Evolutionary conservation across 2,888 invertebrate species (phyloP).

Genomic region (Tipula helvola): DNA sequence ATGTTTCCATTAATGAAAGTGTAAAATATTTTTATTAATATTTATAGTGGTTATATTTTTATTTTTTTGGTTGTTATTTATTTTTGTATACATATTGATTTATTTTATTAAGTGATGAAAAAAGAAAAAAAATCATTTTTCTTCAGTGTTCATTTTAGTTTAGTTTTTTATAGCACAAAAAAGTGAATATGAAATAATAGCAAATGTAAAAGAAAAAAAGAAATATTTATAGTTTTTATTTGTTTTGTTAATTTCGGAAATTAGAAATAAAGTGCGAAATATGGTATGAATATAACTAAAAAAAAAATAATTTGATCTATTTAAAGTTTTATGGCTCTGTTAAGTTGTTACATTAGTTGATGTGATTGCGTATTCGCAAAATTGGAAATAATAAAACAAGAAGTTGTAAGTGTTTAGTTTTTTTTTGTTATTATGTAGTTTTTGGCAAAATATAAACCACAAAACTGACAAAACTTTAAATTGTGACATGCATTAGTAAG

Average conservation of each 20-base stretch:
- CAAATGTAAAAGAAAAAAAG: not conserved
- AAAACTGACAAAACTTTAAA: not conserved
- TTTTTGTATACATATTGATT: not conserved
- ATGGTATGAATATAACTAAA: not conserved
- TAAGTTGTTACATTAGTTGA: not conserved
- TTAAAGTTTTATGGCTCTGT: not conserved
- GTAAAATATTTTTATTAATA: not conserved
- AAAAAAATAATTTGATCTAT: not conserved
- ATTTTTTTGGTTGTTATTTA: too few species aligned
- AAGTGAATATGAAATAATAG: not conserved
- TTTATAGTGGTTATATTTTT: not conserved
- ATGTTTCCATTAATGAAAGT: not conserved
- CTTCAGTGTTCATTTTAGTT: not conserved
- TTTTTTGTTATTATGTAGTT: not conserved
- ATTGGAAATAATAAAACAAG: not conserved
- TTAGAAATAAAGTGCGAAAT: not conserved
- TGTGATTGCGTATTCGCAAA: not conserved
- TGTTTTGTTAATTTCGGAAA: not conserved
- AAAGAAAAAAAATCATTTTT: not conserved
- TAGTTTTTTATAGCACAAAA: not conserved
- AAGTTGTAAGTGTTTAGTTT: not conserved
- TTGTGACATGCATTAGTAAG: not conserved
- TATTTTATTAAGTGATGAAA: not conserved
- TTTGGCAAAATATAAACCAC: too few species aligned
- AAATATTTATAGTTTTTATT: not conserved